Conservation (phyloP, 2,113 vertebrate genomes). For the Taurulus bubalis region DNA sequence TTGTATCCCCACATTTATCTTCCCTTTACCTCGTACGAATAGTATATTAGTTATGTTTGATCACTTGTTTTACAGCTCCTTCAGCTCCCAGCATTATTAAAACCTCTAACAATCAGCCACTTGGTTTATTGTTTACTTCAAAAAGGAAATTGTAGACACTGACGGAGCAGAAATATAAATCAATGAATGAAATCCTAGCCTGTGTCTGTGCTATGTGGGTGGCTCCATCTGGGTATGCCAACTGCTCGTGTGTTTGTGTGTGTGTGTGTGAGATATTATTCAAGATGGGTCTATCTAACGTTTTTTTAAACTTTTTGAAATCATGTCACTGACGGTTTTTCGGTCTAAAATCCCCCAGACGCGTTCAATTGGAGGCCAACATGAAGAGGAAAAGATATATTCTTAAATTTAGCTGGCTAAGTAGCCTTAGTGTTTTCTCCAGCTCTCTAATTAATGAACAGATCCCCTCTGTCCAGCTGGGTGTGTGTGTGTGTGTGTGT, state of each 20-base stretch:
- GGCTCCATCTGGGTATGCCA: slow-evolving; percentile 72
- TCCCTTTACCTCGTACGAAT: slow-evolving; percentile 15
- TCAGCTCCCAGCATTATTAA: not conserved
- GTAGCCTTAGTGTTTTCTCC: slow-evolving; percentile 31
- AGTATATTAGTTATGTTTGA: too few species aligned
- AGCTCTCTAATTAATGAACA: slow-evolving; percentile 72
- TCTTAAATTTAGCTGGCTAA: slow-evolving; percentile 16
- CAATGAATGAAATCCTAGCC: slow-evolving; percentile 69
- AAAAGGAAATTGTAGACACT: slow-evolving; percentile 34
- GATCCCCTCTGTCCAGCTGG: slow-evolving; percentile 63
- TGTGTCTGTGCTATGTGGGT: slow-evolving; percentile 65
- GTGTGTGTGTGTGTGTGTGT: slow-evolving; percentile 22
- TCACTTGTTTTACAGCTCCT: not conserved
- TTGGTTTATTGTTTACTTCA: not conserved
- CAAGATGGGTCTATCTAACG: not conserved
- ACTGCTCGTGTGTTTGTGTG: slow-evolving; percentile 47
- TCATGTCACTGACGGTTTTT: not conserved
- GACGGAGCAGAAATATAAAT: slow-evolving; percentile 55
- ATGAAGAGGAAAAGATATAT: not conserved
- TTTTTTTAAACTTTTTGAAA: not conserved
- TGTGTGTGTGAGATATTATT: not conserved
- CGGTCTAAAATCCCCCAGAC: not conserved
- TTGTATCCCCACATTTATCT: not conserved
- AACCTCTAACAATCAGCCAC: not conserved
- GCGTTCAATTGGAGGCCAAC: not conserved